phyloP scores from a whole-genome alignment of 2,113 vertebrate species.

The Chionis minor region DNA sequence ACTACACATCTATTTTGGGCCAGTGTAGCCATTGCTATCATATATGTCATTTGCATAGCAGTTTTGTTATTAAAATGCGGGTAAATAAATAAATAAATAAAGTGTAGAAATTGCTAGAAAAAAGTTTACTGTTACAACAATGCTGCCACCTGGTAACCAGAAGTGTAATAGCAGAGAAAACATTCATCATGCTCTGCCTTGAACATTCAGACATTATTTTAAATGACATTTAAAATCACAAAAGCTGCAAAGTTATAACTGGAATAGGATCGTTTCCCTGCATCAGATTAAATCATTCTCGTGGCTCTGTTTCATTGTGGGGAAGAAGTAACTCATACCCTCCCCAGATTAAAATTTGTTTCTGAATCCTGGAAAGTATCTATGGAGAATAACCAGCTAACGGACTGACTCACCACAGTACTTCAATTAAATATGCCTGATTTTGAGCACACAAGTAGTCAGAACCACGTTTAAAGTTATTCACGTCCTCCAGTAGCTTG shows the following conservation, averaged over 20 bases:
- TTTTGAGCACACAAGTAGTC: neutral
- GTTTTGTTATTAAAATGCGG: neutral
- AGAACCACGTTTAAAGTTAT: neutral
- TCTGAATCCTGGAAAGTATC: neutral
- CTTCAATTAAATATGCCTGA: neutral
- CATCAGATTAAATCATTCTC: neutral
- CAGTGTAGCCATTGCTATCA: neutral
- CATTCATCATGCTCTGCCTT: neutral
- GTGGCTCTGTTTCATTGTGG: neutral
- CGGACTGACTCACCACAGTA: neutral
- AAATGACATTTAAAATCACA: neutral
- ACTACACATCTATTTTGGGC: neutral
- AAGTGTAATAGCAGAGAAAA: conserved; percentile 3
- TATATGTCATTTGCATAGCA: neutral
- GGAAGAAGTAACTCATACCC: neutral
- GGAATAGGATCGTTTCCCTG: neutral
- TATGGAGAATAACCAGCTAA: neutral
- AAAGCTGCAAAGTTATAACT: neutral
- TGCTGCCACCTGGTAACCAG: conserved; percentile 63
- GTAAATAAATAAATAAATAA: neutral
- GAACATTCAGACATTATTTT: neutral
- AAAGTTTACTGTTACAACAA: neutral
- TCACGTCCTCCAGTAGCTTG: neutral
- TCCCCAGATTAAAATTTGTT: neutral
- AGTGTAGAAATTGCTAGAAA: conserved; percentile 16